phyloP scores from a whole-genome alignment of 2,888 invertebrate species.

The Entomobrya proxima region DNA sequence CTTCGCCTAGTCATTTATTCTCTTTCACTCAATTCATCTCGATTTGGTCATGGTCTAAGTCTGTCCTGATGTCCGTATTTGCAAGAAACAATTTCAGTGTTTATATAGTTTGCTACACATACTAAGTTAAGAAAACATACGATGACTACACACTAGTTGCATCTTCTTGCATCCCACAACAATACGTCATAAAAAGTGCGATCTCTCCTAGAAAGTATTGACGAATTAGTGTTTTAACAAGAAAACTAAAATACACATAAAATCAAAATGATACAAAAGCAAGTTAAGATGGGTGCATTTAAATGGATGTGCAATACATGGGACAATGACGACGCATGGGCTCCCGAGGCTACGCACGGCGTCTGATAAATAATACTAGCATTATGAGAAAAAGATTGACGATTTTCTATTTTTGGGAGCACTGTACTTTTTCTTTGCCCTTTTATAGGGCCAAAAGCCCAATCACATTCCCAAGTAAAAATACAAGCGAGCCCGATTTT shows the following conservation, averaged over 20 bases:
- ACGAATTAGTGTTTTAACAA: constrained; percentile 28
- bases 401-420: constrained; percentile 55
- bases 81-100: constrained; percentile 24
- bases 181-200: constrained; percentile 54
- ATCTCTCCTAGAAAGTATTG: constrained; percentile 43
- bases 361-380: neutral
- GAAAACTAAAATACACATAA: constrained; percentile 7
- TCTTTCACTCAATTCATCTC: constrained; percentile 58
- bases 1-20: constrained; percentile 29
- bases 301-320: neutral
- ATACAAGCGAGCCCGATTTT: too few relatives aligned
- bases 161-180: constrained; percentile 23
- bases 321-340: neutral
- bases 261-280: neutral
- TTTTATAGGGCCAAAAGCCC: constrained; percentile 25
- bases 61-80: constrained; percentile 50
- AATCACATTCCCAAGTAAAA: constrained; percentile 21
- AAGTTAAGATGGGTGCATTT: neutral
- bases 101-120: constrained; percentile 21
- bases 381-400: neutral
- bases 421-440: constrained; percentile 44
- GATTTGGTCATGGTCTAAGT: constrained; percentile 66
- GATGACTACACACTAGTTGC: neutral
- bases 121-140: constrained; percentile 7
- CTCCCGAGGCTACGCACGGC: constrained; percentile 18